Evolutionary conservation across 2,113 vertebrate species (phyloP).

Genomic region (Nesogale talazaci): DNA sequence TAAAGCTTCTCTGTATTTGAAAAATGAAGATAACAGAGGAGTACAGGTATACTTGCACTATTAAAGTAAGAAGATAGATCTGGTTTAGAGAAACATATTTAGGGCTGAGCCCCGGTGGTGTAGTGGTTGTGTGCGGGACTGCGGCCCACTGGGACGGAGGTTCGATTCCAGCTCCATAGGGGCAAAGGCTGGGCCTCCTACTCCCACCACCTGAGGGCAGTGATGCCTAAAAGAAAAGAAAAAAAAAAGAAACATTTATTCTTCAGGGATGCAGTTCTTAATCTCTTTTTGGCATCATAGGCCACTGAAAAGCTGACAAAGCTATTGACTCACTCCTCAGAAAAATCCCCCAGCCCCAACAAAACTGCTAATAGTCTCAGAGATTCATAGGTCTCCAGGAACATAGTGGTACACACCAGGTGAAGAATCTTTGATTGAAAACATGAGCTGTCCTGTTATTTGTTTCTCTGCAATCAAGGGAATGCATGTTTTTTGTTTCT

Average conservation of each 20-base stretch:
- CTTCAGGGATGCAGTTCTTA: neutral
- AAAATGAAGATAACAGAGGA: neutral
- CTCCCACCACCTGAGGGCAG: too few relatives aligned
- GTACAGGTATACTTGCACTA: neutral
- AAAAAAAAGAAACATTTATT: too few relatives aligned
- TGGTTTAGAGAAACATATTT: neutral
- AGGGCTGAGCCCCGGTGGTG: too few relatives aligned
- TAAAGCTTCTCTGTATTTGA: neutral
- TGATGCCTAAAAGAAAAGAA: too few relatives aligned
- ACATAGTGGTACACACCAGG: neutral
- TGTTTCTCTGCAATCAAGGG: neutral
- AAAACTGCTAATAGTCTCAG: neutral
- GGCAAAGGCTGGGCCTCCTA: too few relatives aligned
- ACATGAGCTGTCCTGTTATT: neutral
- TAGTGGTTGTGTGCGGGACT: too few relatives aligned
- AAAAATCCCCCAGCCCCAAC: neutral
- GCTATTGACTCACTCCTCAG: neutral
- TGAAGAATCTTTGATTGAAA: conserved; percentile 18
- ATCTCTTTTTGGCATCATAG: neutral
- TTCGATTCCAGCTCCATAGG: too few relatives aligned
- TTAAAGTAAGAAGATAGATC: neutral
- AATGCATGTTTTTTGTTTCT: too few relatives aligned
- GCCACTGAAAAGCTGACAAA: neutral
- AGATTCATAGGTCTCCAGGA: neutral
- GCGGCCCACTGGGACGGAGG: too few relatives aligned